phyloP scores from a whole-genome alignment of 2,888 invertebrate genomes.

The Hoplodrina ambigua region DNA sequence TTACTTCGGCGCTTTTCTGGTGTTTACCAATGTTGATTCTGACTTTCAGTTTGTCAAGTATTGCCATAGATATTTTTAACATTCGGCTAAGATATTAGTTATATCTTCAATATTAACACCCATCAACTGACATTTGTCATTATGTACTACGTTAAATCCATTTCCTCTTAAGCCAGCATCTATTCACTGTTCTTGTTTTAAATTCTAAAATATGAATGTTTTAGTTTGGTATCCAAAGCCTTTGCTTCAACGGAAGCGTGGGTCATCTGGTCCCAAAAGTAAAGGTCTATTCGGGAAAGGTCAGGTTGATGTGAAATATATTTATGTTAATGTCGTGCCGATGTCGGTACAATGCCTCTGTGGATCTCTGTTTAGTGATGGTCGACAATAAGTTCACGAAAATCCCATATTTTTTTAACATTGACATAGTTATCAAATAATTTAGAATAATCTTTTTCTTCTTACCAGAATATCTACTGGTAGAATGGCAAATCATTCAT shows the following conservation, averaged over 20 bases:
- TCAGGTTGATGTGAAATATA: slow-evolving; percentile 77
- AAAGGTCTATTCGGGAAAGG: slow-evolving; percentile 78
- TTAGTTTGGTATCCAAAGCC: slow-evolving; percentile 54
- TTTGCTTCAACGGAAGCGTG: slow-evolving; percentile 60
- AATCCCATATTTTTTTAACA: background rate
- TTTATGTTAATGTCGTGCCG: slow-evolving; percentile 74
- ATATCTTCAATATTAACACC: background rate
- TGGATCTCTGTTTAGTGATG: slow-evolving; percentile 52
- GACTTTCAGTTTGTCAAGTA: too few species aligned
- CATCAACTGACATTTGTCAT: background rate
- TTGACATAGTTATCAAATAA: background rate
- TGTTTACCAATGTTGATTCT: too few species aligned
- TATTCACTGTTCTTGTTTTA: too few species aligned
- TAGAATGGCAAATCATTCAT: background rate
- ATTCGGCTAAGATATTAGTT: too few species aligned
- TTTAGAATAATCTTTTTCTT: too few species aligned
- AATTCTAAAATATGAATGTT: background rate
- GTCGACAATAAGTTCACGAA: slow-evolving; percentile 22
- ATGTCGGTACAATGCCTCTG: slow-evolving; percentile 54
- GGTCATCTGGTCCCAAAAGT: slow-evolving; percentile 69
- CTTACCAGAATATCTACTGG: background rate
- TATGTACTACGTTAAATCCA: background rate
- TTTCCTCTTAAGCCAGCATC: too few species aligned
- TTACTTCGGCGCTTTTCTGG: too few species aligned
- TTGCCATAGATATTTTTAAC: background rate